phyloP scores from a whole-genome alignment of 2,888 invertebrate species.

The Dasypogon diadema region DNA sequence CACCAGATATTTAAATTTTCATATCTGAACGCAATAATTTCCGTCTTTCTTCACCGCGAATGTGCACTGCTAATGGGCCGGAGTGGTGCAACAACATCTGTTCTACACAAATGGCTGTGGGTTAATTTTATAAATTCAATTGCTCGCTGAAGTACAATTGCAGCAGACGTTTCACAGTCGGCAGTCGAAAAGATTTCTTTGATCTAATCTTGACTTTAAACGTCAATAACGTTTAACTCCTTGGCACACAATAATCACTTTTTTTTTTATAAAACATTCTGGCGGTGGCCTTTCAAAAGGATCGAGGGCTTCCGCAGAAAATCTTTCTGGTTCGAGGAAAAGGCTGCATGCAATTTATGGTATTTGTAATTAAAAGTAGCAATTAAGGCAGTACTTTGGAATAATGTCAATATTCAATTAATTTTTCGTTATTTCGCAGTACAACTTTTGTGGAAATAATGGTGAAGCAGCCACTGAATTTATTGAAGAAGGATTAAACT shows the following conservation, averaged over 20 bases:
- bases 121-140: not conserved
- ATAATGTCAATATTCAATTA: not conserved
- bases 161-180: not conserved
- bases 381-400: not conserved
- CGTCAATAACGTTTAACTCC: not conserved
- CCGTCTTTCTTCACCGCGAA: too few relatives aligned
- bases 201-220: conserved; percentile 4
- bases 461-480: too few relatives aligned
- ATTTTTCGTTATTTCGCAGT: not conserved
- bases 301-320: not conserved
- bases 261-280: not conserved
- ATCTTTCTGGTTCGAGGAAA: not conserved
- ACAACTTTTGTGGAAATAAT: too few relatives aligned
- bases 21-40: too few relatives aligned
- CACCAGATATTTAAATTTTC: too few relatives aligned
- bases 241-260: conserved; percentile 10
- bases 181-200: not conserved
- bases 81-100: not conserved
- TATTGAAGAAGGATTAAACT: too few relatives aligned
- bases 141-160: not conserved
- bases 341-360: not conserved
- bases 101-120: not conserved
- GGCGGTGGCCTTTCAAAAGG: not conserved
- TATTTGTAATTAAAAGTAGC: not conserved
- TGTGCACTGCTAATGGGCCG: too few relatives aligned